Conservation (phyloP, 2,797 vertebrate genomes). For the Amblyopsis hoosieri region DNA sequence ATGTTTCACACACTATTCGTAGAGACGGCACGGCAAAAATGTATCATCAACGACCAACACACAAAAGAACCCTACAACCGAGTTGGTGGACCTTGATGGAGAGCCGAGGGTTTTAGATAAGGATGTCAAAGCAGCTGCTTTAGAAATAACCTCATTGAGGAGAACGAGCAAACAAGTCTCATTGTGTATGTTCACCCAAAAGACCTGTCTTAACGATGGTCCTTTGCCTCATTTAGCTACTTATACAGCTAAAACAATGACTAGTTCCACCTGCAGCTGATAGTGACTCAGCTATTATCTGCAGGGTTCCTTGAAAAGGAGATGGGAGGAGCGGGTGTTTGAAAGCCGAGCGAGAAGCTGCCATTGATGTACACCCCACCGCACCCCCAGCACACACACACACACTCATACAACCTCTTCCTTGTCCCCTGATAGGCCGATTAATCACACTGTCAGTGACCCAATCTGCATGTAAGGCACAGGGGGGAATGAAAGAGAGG, state of each 20-base stretch:
- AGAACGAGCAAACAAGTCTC: slow-evolving; percentile 40
- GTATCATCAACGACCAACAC: slow-evolving; percentile 37
- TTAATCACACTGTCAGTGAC: slow-evolving; percentile 76
- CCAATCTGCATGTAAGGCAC: slow-evolving; percentile 71
- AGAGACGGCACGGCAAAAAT: slow-evolving; percentile 28
- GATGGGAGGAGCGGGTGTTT: slow-evolving; percentile 39
- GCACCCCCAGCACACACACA: slow-evolving; percentile 36
- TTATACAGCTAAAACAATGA: slow-evolving; percentile 65
- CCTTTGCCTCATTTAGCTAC: slow-evolving; percentile 57
- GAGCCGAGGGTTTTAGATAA: slow-evolving; percentile 56
- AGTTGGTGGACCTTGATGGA: slow-evolving; percentile 30
- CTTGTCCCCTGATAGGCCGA: slow-evolving; percentile 63
- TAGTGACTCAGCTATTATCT: slow-evolving; percentile 72
- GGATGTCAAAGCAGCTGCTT: slow-evolving; percentile 44
- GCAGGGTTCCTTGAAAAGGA: slow-evolving; percentile 52
- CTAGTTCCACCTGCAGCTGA: slow-evolving; percentile 67
- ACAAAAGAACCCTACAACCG: slow-evolving; percentile 45
- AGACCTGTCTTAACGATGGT: not conserved
- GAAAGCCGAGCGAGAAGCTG: slow-evolving; percentile 3
- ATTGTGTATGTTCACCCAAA: slow-evolving; percentile 42
- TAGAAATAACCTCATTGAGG: slow-evolving; percentile 37
- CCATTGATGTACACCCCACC: slow-evolving; percentile 61
- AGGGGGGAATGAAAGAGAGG: slow-evolving; percentile 45
- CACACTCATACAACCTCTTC: slow-evolving; percentile 20
- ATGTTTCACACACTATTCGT: slow-evolving; percentile 23